Conservation (phyloP, 1,140 invertebrate species). For the Parasteatoda tepidariorum region DNA sequence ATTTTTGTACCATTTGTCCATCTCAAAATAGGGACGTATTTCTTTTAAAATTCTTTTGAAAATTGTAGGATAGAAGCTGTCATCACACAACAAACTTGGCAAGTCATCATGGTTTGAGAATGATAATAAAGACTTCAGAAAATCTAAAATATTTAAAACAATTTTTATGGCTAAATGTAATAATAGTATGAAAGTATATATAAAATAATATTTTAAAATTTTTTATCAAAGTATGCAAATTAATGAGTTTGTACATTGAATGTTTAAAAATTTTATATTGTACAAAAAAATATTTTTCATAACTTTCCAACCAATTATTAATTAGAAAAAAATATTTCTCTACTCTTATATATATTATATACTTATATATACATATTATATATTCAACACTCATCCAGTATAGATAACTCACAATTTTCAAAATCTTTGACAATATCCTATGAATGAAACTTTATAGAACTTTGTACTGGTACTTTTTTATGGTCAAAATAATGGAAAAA, state of each 20-base stretch:
- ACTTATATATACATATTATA: too few relatives aligned
- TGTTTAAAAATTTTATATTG: background rate
- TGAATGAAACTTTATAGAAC: too few relatives aligned
- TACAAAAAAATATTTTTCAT: background rate
- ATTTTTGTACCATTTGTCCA: constrained; percentile 37
- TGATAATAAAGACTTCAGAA: constrained; percentile 8
- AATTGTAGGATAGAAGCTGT: constrained; percentile 25
- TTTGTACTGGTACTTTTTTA: too few relatives aligned
- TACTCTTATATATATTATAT: too few relatives aligned
- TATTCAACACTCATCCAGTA: too few relatives aligned
- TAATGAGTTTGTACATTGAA: too few relatives aligned
- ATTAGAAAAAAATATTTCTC: too few relatives aligned
- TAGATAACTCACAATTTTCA: too few relatives aligned
- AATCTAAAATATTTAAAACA: constrained; percentile 27
- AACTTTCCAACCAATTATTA: background rate
- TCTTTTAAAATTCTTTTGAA: constrained; percentile 33
- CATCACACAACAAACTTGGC: constrained; percentile 32
- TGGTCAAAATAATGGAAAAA: too few relatives aligned
- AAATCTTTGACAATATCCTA: too few relatives aligned
- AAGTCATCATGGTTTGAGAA: background rate
- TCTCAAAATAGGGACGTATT: constrained; percentile 25
- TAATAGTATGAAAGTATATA: background rate
- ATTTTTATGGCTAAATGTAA: background rate
- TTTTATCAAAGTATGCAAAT: background rate
- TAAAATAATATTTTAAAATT: background rate